phyloP scores from a whole-genome alignment of 2,113 vertebrate species.

The Struthio camelus region DNA sequence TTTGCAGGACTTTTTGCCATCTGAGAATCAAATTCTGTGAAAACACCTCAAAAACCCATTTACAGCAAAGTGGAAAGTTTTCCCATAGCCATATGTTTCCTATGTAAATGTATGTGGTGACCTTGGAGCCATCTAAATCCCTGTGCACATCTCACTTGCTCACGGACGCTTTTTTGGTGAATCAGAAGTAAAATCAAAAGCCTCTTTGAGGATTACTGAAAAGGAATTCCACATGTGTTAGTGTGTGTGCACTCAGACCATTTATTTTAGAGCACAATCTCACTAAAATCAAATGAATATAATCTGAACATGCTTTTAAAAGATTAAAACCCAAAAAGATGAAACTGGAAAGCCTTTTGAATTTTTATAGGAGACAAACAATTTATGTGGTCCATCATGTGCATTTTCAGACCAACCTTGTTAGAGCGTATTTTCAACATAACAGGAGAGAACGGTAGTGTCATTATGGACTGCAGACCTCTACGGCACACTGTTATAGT shows the following conservation, averaged over 20 bases:
- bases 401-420: constrained; percentile 52
- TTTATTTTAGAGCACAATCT: constrained; percentile 74
- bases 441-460: constrained; percentile 36
- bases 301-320: constrained; percentile 84
- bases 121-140: constrained; percentile 81
- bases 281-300: constrained; percentile 74
- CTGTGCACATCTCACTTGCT: constrained; percentile 75
- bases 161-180: constrained; percentile 65
- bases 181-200: constrained; percentile 82
- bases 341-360: constrained; percentile 76
- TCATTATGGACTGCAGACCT: constrained; percentile 14
- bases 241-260: constrained; percentile 71
- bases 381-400: constrained; percentile 72
- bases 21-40: constrained; percentile 18
- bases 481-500: constrained; percentile 1
- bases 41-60: constrained; percentile 61
- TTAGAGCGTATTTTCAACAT: constrained; percentile 16
- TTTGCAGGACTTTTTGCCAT: constrained; percentile 33
- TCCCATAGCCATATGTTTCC: constrained; percentile 78
- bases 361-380: constrained; percentile 75
- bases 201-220: constrained; percentile 84
- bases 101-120: constrained; percentile 73
- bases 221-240: constrained; percentile 85
- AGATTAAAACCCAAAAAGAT: constrained; percentile 79
- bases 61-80: constrained; percentile 43